Conservation (phyloP, 2,888 invertebrate species). For the Pyrrhosoma nymphula region DNA sequence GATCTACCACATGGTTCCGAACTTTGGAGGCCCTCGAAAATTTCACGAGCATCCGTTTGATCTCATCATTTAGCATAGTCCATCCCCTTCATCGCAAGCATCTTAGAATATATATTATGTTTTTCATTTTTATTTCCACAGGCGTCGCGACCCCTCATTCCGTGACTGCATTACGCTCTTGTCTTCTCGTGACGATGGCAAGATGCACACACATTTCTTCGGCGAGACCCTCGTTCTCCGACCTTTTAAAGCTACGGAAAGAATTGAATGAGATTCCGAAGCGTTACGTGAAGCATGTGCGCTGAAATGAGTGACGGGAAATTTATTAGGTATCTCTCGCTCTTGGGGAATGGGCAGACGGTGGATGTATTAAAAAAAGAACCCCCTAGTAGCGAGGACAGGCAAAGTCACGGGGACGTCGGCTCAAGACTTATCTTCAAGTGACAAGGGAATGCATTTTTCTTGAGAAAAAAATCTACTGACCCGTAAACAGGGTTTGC, state of each 20-base stretch:
- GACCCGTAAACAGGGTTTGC: neutral
- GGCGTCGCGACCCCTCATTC: too few relatives aligned
- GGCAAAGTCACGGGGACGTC: neutral
- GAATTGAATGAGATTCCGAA: neutral
- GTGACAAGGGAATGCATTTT: neutral
- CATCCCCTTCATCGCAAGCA: too few relatives aligned
- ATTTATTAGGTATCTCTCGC: neutral
- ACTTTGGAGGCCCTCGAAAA: too few relatives aligned
- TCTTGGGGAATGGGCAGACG: neutral
- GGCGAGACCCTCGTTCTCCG: too few relatives aligned
- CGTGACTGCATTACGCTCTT: too few relatives aligned
- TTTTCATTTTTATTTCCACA: too few relatives aligned
- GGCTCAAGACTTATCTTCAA: neutral
- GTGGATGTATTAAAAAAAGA: neutral
- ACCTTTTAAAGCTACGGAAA: neutral
- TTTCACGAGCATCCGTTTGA: too few relatives aligned
- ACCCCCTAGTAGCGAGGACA: neutral
- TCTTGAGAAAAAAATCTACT: neutral
- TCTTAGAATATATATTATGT: too few relatives aligned
- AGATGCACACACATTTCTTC: too few relatives aligned
- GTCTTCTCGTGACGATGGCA: too few relatives aligned
- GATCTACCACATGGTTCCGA: too few relatives aligned
- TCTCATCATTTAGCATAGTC: too few relatives aligned
- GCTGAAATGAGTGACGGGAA: neutral
- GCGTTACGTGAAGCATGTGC: neutral